A percentile compares a stretch with the other conserved stretches of the same genome.
These are phyloP conservation scores for Drosophila melanocephala DNA, from an alignment of 2,888 invertebrate species.

Conservation along the genomic window DNA sequence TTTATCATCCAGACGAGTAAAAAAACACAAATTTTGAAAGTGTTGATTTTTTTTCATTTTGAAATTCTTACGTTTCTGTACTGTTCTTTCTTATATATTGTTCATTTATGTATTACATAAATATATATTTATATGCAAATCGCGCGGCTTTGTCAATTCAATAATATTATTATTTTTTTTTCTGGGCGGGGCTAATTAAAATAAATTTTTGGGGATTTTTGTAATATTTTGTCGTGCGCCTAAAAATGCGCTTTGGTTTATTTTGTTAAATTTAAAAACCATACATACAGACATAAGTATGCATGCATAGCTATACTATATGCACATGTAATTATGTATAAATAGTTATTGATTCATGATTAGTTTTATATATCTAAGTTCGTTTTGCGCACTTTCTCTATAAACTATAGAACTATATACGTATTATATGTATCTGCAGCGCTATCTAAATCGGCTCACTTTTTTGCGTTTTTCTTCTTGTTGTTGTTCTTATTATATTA, in stretches of 20 bases:
- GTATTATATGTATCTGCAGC: constrained; percentile 32
- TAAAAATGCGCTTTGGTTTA: constrained; percentile 37
- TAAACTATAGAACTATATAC: constrained; percentile 26
- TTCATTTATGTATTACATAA: constrained; percentile 71
- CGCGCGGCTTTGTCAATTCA: constrained; percentile 60
- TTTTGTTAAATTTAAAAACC: constrained; percentile 27
- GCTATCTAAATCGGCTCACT: constrained; percentile 52
- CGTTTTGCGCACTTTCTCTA: constrained; percentile 52
- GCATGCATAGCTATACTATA: constrained; percentile 8
- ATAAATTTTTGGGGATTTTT: neutral
- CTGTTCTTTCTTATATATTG: constrained; percentile 9
- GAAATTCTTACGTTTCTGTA: constrained; percentile 29
- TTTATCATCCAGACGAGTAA: constrained; percentile 43
- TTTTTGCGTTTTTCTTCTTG: constrained; percentile 62
- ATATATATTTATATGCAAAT: constrained; percentile 57
- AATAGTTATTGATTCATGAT: constrained; percentile 12
- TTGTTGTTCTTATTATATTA: constrained; percentile 38
- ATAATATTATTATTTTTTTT: constrained; percentile 6
- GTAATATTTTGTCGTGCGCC: constrained; percentile 30
- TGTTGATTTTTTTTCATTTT: constrained; percentile 4
- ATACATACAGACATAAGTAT: constrained; percentile 11
- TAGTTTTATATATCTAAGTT: constrained; percentile 45
- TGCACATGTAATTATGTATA: constrained; percentile 12
- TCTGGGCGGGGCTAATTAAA: neutral
- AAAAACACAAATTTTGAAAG: constrained; percentile 17